Base-by-base conservation (phyloP, 92 coral and sea anemone species). In the Scolanthus callimorphus region DNA sequence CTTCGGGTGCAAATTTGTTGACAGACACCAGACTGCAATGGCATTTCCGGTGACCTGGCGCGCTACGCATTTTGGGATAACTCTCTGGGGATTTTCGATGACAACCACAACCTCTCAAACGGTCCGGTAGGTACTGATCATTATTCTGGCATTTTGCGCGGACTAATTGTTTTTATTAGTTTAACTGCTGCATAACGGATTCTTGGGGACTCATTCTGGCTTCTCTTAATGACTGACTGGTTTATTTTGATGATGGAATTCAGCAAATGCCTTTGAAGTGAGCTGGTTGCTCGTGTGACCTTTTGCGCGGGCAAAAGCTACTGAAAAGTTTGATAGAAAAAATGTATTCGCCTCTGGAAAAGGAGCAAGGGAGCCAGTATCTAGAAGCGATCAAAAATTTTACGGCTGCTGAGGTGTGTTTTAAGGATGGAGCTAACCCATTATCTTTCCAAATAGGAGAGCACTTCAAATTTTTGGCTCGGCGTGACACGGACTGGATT, bases 371-470 rank as follows among this genome's bases (percentile, higher is more conserved):
- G 25, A 51, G 55, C 31, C 79, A 76, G 20, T 62, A 82, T 60
- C 74, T 87, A 43, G 83, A 83, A 59, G 96, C 96, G 55, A 60
- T 87, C 51, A 78, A 76, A 62, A 86, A 83, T 65, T 87, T 87
- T 65, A 69, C 90, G 20, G 96, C 96, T 1, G 86, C 86, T 20
- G 96, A 87, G 67, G 79, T 78, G 20, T 87, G 96, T 39, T 83
- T 59, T 71, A 78, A 68, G 43, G 96, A 87, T 65, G 96, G 96
- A 1, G 85, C 82, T 73, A 87, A 73, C 74, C 96, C 96, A 23
- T 68, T 87, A 20, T 87, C 96, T 57, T 87, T 87, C 60, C 80
- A 77, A 27, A 67, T 83, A 87, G 96, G 96, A 54, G 96, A 87
- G 39, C 67, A 54, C 56, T 87, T 87, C 73, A 87, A 81, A 52